These are phyloP conservation scores for Zaprionus kolodkinae DNA, from an alignment of 1,140 invertebrate species.

Conservation along the genomic window DNA sequence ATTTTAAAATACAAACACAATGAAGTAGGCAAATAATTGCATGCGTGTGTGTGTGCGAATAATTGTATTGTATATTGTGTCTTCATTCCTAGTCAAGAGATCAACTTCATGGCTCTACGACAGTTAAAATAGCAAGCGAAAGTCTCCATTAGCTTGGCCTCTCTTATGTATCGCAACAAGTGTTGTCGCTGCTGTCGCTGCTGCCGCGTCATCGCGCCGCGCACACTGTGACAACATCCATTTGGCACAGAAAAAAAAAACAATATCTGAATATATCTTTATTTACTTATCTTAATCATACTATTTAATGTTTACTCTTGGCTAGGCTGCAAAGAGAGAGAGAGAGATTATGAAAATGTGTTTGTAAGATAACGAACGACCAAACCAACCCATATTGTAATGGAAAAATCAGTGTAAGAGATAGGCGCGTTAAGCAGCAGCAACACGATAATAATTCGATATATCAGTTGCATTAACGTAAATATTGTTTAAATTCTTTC, in stretches of 20 bases:
- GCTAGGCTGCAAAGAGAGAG: neutral
- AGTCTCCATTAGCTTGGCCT: constrained; percentile 41
- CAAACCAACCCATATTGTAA: constrained; percentile 1
- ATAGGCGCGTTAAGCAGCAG: neutral
- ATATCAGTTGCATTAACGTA: neutral
- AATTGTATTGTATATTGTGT: constrained; percentile 6
- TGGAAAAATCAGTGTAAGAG: constrained; percentile 3
- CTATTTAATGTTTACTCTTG: neutral
- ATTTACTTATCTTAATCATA: constrained; percentile 10
- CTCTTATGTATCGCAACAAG: constrained; percentile 53
- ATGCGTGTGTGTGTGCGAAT: constrained; percentile 7
- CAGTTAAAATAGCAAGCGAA: constrained; percentile 54
- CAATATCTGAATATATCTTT: neutral
- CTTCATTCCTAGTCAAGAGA: constrained; percentile 36
- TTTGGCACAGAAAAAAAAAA: constrained; percentile 12
- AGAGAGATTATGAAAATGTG: neutral
- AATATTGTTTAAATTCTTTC: neutral
- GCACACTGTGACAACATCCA: constrained; percentile 53
- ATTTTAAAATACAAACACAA: constrained; percentile 8
- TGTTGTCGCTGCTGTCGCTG: constrained; percentile 43
- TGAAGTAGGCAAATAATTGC: constrained; percentile 23
- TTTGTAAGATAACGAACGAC: constrained; percentile 10
- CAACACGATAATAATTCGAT: neutral
- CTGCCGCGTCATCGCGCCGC: constrained; percentile 14
- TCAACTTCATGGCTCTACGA: constrained; percentile 11